These are phyloP conservation scores for Dysdera silvatica DNA, from an alignment of 1,140 invertebrate genomes.

Conservation along the genomic window DNA sequence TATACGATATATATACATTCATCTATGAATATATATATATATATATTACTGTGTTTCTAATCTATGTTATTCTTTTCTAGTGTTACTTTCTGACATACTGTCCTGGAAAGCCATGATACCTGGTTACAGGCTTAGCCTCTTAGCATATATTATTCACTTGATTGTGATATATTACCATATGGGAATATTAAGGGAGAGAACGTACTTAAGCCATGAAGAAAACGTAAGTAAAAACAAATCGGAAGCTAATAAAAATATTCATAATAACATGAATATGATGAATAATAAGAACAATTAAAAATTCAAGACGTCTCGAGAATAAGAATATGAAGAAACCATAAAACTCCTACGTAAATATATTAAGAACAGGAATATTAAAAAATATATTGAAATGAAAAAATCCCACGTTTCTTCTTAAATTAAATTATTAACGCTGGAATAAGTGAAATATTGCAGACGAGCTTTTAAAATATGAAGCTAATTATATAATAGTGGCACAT, in stretches of 20 bases:
- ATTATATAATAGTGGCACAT: too few species aligned
- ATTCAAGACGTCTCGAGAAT: too few species aligned
- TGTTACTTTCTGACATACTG: slow-evolving; percentile 22
- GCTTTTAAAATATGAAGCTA: too few species aligned
- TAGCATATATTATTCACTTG: slow-evolving; percentile 31
- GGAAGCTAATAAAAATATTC: not conserved
- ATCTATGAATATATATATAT: not conserved
- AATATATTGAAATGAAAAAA: too few species aligned
- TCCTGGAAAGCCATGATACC: slow-evolving; percentile 31
- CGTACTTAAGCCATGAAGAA: slow-evolving; percentile 30
- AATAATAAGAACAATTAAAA: too few species aligned
- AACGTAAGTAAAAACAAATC: slow-evolving; percentile 17
- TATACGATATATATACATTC: too few species aligned
- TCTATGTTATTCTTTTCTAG: not conserved
- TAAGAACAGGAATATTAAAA: too few species aligned
- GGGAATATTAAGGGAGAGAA: slow-evolving; percentile 17
- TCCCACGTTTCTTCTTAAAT: too few species aligned
- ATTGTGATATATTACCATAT: slow-evolving; percentile 29
- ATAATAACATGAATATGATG: not conserved
- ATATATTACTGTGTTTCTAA: not conserved
- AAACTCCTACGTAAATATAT: too few species aligned
- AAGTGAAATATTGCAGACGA: too few species aligned
- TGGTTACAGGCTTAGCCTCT: slow-evolving; percentile 19
- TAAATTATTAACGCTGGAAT: too few species aligned
- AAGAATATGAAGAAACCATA: too few species aligned